These are phyloP conservation scores for Pyralis farinalis DNA, from an alignment of 2,888 invertebrate genomes.

Conservation along the genomic window DNA sequence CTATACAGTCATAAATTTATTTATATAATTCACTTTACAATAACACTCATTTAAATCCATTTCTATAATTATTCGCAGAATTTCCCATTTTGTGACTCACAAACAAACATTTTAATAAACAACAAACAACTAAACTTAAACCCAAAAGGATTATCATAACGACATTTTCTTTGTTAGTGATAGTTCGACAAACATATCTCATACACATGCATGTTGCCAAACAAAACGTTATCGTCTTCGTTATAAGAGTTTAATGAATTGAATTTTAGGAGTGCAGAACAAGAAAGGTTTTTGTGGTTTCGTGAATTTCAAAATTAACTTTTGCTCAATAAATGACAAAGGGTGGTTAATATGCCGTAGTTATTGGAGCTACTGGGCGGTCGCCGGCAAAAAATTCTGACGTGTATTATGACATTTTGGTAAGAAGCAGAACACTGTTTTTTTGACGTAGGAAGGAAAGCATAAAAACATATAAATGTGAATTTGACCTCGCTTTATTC, in stretches of 20 bases:
- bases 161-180: constrained; percentile 54
- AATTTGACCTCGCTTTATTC: too few relatives aligned
- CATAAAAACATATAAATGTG: too few relatives aligned
- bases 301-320: constrained; percentile 44
- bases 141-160: constrained; percentile 64
- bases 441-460: not conserved
- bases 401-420: constrained; percentile 17
- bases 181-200: constrained; percentile 3
- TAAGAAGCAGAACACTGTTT: not conserved
- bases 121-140: constrained; percentile 44
- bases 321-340: constrained; percentile 61
- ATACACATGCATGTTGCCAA: too few relatives aligned
- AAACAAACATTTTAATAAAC: constrained; percentile 20
- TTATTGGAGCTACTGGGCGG: constrained; percentile 62
- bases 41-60: not conserved
- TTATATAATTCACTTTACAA: not conserved
- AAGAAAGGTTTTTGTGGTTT: constrained; percentile 11
- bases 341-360: constrained; percentile 41
- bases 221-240: constrained; percentile 5
- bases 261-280: not conserved
- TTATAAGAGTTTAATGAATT: constrained; percentile 6
- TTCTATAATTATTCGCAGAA: constrained; percentile 1
- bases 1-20: too few relatives aligned
- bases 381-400: constrained; percentile 23
- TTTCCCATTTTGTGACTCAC: not conserved